Evolutionary conservation across 2,113 vertebrate genomes (phyloP).

Genomic region (Engystomops pustulosus): DNA sequence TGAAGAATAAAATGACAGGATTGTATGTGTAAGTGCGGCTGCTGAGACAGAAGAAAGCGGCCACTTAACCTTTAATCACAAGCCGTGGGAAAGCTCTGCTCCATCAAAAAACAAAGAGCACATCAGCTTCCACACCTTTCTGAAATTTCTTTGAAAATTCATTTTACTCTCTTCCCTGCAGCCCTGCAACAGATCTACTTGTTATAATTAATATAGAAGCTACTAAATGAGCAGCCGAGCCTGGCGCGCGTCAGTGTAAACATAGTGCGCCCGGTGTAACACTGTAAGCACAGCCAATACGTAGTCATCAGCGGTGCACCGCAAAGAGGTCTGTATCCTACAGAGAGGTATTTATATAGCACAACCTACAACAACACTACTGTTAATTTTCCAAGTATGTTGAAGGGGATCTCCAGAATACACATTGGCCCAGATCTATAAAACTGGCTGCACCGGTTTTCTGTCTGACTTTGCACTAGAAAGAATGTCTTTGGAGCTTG

Average conservation of each 20-base stretch:
- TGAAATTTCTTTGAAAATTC: constrained; percentile 51
- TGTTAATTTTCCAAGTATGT: too few relatives aligned
- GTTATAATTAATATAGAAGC: constrained; percentile 36
- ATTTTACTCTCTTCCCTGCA: constrained; percentile 30
- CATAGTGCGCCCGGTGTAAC: neutral
- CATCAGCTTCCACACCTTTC: constrained; percentile 56
- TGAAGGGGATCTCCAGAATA: too few relatives aligned
- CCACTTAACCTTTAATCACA: constrained; percentile 57
- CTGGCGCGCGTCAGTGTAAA: neutral
- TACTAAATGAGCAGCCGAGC: constrained; percentile 11
- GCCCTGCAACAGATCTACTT: constrained; percentile 33
- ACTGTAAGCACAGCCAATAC: neutral
- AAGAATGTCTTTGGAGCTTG: too few relatives aligned
- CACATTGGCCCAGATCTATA: too few relatives aligned
- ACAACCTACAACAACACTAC: too few relatives aligned
- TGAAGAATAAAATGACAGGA: constrained; percentile 49
- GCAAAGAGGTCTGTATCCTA: neutral
- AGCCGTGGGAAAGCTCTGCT: constrained; percentile 39
- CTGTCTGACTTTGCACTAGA: too few relatives aligned
- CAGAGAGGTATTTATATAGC: too few relatives aligned
- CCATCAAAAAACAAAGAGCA: constrained; percentile 56
- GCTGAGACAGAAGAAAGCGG: constrained; percentile 52
- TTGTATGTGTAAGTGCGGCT: constrained; percentile 41
- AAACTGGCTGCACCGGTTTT: too few relatives aligned
- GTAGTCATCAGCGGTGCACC: neutral